Base-by-base conservation (phyloP, 2,797 vertebrate species). In the Propithecus deckenii region DNA sequence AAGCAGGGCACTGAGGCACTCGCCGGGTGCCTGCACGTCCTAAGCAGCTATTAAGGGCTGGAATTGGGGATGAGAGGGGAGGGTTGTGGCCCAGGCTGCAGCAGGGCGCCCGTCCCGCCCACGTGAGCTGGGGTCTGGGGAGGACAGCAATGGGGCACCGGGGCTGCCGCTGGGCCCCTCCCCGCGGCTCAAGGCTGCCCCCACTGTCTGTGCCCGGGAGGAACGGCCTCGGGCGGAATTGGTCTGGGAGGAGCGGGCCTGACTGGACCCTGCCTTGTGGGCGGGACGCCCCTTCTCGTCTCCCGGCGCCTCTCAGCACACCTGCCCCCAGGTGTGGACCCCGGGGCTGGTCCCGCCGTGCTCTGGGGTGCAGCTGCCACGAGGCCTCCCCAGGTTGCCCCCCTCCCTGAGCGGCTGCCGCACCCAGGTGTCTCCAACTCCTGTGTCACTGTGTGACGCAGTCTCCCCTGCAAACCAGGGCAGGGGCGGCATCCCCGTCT, bases 361-460 rank as follows among this genome's bases (percentile, higher is more conserved):
- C 52, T 35, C 14, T 5, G n/a, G 20, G 75, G 14, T 0, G 0
- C 89, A 38, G 41, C 57, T 23, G 69, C 78, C 50, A 57, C 50
- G 76, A 81, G 55, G 86, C 22, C 83, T 9, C 25, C 28, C 87
- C 12, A 22, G 30, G 69, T 35, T 61, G 35, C 57, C 32, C 9
- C 59, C 23, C 46, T 79, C 38, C 72, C 18, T 50, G 13, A 23
- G 52, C 13, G 55, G 35, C 83, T 14, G 5, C 38, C 2, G 65
- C 8, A 4, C 83, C 61, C 2, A 4, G 38, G 55, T 25, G 69
- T 72, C 28, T 4, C 12, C 25, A 4, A 65, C 43, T 32, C 50
- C 15, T 3, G 0, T 30, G 38, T 72, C 46, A 25, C 4, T 30
- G 8, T 48, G 35, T 18, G 2, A 1, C 5, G 7, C 25, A 18